phyloP scores from a whole-genome alignment of 1,140 invertebrate genomes.

The Marisa cornuarietis region DNA sequence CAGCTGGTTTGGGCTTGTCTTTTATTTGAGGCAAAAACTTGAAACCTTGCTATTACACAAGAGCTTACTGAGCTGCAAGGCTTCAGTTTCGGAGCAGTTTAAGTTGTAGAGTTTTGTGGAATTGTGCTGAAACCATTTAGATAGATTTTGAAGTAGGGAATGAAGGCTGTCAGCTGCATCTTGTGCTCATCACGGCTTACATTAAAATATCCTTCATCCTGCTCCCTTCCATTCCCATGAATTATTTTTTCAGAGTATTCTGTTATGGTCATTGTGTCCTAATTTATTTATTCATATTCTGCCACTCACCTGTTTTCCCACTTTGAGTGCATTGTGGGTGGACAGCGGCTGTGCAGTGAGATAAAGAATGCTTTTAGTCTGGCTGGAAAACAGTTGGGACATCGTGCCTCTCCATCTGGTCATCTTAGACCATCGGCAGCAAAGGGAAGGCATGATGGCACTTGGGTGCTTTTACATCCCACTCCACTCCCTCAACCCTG shows the following conservation, averaged over 20 bases:
- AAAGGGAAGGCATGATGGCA: conserved; percentile 14
- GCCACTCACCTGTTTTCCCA: neutral
- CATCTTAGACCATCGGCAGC: neutral
- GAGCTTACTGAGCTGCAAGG: too few relatives aligned
- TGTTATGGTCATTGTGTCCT: neutral
- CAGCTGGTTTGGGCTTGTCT: too few relatives aligned
- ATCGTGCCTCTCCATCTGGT: conserved; percentile 13
- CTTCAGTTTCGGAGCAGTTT: too few relatives aligned
- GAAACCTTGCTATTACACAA: too few relatives aligned
- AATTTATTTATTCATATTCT: neutral
- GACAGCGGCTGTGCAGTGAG: neutral
- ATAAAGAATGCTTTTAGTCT: conserved; percentile 11
- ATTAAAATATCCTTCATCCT: neutral
- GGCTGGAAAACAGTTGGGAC: conserved; percentile 13
- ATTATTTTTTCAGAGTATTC: neutral
- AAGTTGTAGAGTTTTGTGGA: too few relatives aligned
- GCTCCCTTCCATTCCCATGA: neutral
- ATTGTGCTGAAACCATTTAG: too few relatives aligned
- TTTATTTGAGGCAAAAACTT: too few relatives aligned
- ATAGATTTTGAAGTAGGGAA: too few relatives aligned
- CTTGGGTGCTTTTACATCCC: conserved; percentile 2
- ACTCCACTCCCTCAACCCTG: neutral
- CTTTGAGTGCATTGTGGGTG: neutral
- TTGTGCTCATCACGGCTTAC: neutral
- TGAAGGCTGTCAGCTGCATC: too few relatives aligned